Evolutionary conservation across 2,113 vertebrate genomes (phyloP), one percentile per base, ranked within the genome.

Genomic region (Urocolius indicus): DNA sequence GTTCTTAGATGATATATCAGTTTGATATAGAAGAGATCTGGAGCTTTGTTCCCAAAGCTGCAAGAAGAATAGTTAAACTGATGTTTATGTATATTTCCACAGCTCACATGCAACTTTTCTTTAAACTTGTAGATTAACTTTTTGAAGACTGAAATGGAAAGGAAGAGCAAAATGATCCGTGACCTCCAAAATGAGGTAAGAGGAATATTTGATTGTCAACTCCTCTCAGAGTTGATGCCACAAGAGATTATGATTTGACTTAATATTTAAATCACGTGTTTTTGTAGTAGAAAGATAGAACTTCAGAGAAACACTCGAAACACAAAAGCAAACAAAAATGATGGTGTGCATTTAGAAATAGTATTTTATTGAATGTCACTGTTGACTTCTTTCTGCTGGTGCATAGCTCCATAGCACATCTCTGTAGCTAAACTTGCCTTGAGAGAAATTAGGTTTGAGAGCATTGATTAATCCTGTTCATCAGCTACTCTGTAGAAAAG

Each of bases 61-160:
- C 43, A 19, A n/a, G 23, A 79, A 49, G 9, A 20, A 30, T 57
- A 7, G 16, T 82, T 52, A 32, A 90, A 49, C 72, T 65, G 52
- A 32, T 54, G 6, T 41, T 48, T 23, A 36, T 15, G 8, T 82
- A 9, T 18, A 5, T 51, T 78, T 84, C 36, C 84, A 11, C 26
- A 63, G n/a, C 30, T 80, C 29, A 32, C 8, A 11, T 12, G 62
- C 34, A 41, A 7, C 3, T 4, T 74, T 77, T 69, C n/a, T 84
- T 94, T 94, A 10, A 93, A 77, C 93, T 97, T 97, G 36, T 87
- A 99, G 99, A 99, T 99, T 89, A 99, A 99, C 94, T 99, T 99
- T 96, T 97, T 99, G 65, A 99, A 99, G 98, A 99, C 98, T 87
- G 99, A 99, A 98, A 98, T 99, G 99, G 99, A 99, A 96, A 99